Evolutionary conservation across 2,888 invertebrate species (phyloP).

Genomic region (Sarcophaga caerulescens): DNA sequence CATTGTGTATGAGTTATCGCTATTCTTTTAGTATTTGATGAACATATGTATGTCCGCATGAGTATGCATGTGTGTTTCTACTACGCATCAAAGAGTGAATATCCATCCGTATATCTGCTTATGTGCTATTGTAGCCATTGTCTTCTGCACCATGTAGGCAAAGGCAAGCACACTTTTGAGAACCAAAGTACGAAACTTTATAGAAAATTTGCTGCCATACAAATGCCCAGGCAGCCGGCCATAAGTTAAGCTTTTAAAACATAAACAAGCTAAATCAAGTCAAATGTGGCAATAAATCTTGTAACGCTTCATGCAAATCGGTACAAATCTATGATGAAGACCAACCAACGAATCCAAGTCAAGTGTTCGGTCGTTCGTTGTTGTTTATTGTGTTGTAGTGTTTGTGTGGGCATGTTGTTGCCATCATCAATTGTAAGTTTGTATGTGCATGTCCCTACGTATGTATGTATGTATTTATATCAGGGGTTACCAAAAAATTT

Average conservation of each 20-base stretch:
- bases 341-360: slow-evolving; percentile 9
- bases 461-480: neutral
- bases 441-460: neutral
- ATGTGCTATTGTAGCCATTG: neutral
- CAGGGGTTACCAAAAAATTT: no score
- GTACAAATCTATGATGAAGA: slow-evolving; percentile 63
- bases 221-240: slow-evolving; percentile 75
- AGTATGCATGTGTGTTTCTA: neutral
- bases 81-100: neutral
- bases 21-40: slow-evolving; percentile 28
- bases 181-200: neutral
- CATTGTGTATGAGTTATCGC: slow-evolving; percentile 31
- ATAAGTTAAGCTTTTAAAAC: slow-evolving; percentile 76
- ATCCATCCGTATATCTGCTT: neutral
- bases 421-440: slow-evolving; percentile 47
- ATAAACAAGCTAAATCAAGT: slow-evolving; percentile 80
- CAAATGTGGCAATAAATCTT: slow-evolving; percentile 79
- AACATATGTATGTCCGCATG: slow-evolving; percentile 8
- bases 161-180: neutral
- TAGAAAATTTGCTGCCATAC: slow-evolving; percentile 19
- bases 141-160: neutral
- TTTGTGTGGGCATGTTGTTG: slow-evolving; percentile 36
- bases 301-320: slow-evolving; percentile 68
- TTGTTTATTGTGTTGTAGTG: slow-evolving; percentile 8
- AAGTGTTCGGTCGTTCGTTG: slow-evolving; percentile 15